Percentiles rank a stretch among this genome's conserved stretches.
phyloP scores from a whole-genome alignment of 1,140 invertebrate species.

The Archegozetes longisetosus region DNA sequence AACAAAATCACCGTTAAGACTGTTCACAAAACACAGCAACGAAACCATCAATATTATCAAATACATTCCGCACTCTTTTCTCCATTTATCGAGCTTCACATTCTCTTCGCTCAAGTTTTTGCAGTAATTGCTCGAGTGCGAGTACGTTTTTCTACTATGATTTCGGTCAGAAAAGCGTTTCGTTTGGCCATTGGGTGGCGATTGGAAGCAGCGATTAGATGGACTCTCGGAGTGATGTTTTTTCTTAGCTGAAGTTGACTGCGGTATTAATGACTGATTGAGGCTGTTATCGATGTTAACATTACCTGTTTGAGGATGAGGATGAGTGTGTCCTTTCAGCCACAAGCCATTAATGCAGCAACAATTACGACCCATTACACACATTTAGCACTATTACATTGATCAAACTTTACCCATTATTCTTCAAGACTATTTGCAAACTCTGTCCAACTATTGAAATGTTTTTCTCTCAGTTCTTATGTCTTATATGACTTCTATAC shows the following conservation, averaged over 20 bases:
- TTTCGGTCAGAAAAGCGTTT: neutral
- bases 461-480: no score
- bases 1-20: slow-evolving; percentile 64
- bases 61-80: neutral
- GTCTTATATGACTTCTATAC: no score
- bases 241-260: neutral
- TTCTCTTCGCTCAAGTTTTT: neutral
- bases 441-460: no score
- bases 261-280: neutral
- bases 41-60: slow-evolving; percentile 29
- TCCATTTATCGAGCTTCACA: neutral
- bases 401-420: no score
- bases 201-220: neutral
- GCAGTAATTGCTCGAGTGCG: neutral
- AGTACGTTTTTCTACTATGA: neutral
- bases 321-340: neutral
- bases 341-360: neutral
- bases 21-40: slow-evolving; percentile 55
- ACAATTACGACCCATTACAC: neutral
- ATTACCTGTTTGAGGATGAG: neutral
- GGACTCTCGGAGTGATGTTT: neutral
- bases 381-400: no score
- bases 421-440: no score
- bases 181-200: no score
- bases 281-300: neutral